These are phyloP conservation scores for Agriopis leucophaearia DNA, from an alignment of 2,888 invertebrate genomes.

Conservation along the genomic window DNA sequence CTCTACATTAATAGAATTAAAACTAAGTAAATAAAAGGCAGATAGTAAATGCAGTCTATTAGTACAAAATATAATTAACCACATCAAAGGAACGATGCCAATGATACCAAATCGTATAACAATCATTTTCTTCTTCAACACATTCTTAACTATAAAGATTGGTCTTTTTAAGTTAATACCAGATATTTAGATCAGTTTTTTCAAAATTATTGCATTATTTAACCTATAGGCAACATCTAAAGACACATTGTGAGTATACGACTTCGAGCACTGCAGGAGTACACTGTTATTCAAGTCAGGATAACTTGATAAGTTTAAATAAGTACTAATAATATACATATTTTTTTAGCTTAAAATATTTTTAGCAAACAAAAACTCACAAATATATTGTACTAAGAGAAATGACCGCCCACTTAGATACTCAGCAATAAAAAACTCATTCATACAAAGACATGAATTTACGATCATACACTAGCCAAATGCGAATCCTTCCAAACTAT, in stretches of 20 bases:
- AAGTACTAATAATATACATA: not conserved
- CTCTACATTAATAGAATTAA: conserved; percentile 24
- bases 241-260: conserved; percentile 28
- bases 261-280: conserved; percentile 21
- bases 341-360: not conserved
- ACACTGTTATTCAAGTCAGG: not conserved
- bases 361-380: not conserved
- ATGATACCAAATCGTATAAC: conserved; percentile 3
- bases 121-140: not conserved
- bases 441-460: not conserved
- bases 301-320: not conserved
- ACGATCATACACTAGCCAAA: not conserved
- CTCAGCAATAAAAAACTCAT: not conserved
- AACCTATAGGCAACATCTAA: conserved; percentile 21
- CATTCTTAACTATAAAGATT: not conserved
- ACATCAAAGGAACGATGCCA: conserved; percentile 6
- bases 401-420: not conserved
- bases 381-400: not conserved
- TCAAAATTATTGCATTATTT: conserved; percentile 1
- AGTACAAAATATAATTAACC: conserved; percentile 34
- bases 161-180: not conserved
- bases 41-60: conserved; percentile 55
- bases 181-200: not conserved
- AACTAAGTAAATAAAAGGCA: conserved; percentile 43
- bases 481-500: not conserved